These are phyloP conservation scores for Amazona ochrocephala DNA, from an alignment of 2,797 vertebrate genomes.

Conservation along the genomic window DNA sequence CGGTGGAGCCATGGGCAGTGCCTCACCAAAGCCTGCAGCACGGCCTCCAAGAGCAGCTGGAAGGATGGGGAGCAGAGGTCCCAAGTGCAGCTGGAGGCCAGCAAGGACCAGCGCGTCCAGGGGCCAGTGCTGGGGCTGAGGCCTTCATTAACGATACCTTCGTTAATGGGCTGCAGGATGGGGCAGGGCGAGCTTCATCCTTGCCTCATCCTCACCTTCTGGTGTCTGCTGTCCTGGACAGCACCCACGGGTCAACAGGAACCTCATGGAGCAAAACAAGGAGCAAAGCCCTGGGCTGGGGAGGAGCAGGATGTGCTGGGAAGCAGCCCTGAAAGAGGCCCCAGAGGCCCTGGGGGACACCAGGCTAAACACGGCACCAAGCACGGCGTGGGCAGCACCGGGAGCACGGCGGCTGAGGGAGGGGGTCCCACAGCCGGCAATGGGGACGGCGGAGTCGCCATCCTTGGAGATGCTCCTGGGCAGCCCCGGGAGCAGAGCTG, in stretches of 20 bases:
- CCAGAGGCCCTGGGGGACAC: background rate
- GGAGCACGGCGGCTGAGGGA: background rate
- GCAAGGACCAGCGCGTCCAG: background rate
- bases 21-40: background rate
- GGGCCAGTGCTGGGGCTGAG: background rate
- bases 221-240: background rate
- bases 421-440: background rate
- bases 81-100: background rate
- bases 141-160: background rate
- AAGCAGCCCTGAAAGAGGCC: background rate
- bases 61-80: background rate
- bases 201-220: background rate
- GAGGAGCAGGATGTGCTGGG: background rate
- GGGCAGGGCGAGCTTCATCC: background rate
- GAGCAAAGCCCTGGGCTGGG: background rate
- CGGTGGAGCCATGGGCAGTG: background rate
- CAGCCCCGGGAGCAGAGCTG: background rate
- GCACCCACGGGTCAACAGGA: background rate
- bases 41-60: background rate
- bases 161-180: background rate
- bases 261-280: background rate
- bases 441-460: background rate
- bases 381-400: background rate
- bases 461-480: background rate
- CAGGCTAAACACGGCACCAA: background rate